Conservation (phyloP, 2,888 invertebrate species). For the Leucania comma region DNA sequence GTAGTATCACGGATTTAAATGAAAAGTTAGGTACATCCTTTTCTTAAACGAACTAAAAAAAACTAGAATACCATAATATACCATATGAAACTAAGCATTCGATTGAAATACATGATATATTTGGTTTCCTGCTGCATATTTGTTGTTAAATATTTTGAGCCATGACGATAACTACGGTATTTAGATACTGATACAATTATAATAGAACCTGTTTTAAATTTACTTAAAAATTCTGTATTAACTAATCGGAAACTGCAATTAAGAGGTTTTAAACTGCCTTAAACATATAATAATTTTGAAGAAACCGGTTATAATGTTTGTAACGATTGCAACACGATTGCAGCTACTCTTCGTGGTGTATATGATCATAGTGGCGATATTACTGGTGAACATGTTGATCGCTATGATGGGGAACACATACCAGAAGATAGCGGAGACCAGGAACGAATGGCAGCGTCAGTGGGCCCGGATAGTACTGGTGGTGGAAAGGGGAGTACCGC, state of each 20-base stretch:
- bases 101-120: neutral
- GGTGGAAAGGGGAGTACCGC: constrained; percentile 98
- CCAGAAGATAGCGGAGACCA: constrained; percentile 98
- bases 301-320: constrained; percentile 41
- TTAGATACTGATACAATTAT: constrained; percentile 24
- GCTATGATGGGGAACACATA: constrained; percentile 99
- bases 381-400: constrained; percentile 99
- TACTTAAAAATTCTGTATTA: constrained; percentile 30
- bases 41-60: neutral
- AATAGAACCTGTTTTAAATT: constrained; percentile 25
- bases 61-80: neutral
- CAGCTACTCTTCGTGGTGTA: constrained; percentile 98
- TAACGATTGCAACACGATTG: constrained; percentile 58
- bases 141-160: neutral
- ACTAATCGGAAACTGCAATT: constrained; percentile 36
- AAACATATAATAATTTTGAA: constrained; percentile 25
- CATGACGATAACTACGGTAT: neutral
- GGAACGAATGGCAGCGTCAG: constrained; percentile 99
- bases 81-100: neutral
- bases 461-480: constrained; percentile 99
- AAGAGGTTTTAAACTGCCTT: constrained; percentile 21
- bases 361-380: constrained; percentile 98
- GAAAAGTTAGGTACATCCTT: neutral
- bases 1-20: constrained; percentile 18
- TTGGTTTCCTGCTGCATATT: neutral